Evolutionary conservation across 2,888 invertebrate species (phyloP).

Genomic region (Drosophila emarginata): DNA sequence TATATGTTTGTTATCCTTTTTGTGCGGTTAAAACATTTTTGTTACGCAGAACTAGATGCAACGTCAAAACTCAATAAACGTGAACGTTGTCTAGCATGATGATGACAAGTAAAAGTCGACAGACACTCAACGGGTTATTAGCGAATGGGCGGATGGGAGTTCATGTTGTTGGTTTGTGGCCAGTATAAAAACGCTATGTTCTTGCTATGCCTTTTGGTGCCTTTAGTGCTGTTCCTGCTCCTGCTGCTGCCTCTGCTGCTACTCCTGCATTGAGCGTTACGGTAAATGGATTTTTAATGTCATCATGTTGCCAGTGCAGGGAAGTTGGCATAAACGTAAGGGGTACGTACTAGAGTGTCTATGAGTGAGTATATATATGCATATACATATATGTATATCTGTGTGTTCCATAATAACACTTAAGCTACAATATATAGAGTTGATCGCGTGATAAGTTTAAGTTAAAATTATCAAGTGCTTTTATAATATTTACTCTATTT

Average conservation of each 20-base stretch:
- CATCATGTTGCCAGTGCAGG: slow-evolving; percentile 62
- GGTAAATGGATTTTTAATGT: slow-evolving; percentile 80
- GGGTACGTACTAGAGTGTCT: background rate
- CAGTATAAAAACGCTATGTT: slow-evolving; percentile 43
- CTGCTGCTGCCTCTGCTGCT: slow-evolving; percentile 27
- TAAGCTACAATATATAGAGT: slow-evolving; percentile 49
- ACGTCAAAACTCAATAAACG: slow-evolving; percentile 60
- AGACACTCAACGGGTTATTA: slow-evolving; percentile 74
- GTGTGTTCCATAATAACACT: slow-evolving; percentile 65
- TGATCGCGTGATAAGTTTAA: slow-evolving; percentile 2
- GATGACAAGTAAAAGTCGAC: slow-evolving; percentile 42
- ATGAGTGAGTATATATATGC: slow-evolving; percentile 12
- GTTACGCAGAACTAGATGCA: slow-evolving; percentile 32
- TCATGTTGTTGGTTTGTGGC: slow-evolving; percentile 27
- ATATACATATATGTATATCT: slow-evolving; percentile 10
- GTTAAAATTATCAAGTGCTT: background rate
- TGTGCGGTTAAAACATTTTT: slow-evolving; percentile 52
- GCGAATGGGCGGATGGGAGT: slow-evolving; percentile 31
- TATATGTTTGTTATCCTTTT: slow-evolving; percentile 34
- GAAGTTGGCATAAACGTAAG: slow-evolving; percentile 54
- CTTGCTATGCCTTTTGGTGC: slow-evolving; percentile 25
- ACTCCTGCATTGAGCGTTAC: slow-evolving; percentile 61
- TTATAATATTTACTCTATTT: too few species aligned
- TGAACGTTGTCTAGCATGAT: slow-evolving; percentile 33
- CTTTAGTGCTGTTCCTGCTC: slow-evolving; percentile 17